Evolutionary conservation across 2,113 vertebrate genomes (phyloP), one percentile per base, ranked within the genome.

Genomic region (Circaetus cinerascens): DNA sequence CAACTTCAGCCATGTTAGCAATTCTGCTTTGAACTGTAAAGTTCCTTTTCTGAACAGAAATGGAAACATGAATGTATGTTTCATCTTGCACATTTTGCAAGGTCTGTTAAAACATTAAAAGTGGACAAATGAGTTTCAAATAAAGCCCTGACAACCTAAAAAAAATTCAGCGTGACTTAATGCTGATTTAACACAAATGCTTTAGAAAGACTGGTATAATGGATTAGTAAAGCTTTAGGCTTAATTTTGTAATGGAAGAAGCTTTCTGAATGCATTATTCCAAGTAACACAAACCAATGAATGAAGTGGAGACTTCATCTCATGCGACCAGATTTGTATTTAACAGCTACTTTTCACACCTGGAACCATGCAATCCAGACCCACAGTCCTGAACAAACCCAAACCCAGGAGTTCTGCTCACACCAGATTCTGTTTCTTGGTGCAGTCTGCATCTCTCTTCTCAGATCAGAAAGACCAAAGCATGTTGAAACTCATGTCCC

Each of bases 171-270:
- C 4, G n/a, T 73, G 57, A 92, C 73, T 85, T 63, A 85, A 80
- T 40, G 38, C 38, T 41, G 29, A 95, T 75, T 90, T 68, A 87
- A 97, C 46, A 77, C 11, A 74, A 91, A 46, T 56, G 51, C 79
- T 86, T 88, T 67, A 86, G 22, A 63, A 88, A 73, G 59, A 80
- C 50, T 67, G 22, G 57, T 62, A 62, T 8, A 91, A 95, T 30
- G 17, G 57, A 85, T 87, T 73, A 81, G 22, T 68, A 81, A 82
- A 80, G 69, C 56, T 90, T 84, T 41, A 86, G 30, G 30, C 23
- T 78, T 88, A 7, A 0, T 57, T 80, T 71, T 50, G 18, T 60
- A 13, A 84, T 8, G 5, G 15, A 74, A 88, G 60, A 36, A 81
- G 27, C 59, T 53, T 91, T 92, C 56, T 45, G 22, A 89, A 67